Evolutionary conservation across 1,140 invertebrate genomes (phyloP).

Genomic region (Drosophila malerkotliana): DNA sequence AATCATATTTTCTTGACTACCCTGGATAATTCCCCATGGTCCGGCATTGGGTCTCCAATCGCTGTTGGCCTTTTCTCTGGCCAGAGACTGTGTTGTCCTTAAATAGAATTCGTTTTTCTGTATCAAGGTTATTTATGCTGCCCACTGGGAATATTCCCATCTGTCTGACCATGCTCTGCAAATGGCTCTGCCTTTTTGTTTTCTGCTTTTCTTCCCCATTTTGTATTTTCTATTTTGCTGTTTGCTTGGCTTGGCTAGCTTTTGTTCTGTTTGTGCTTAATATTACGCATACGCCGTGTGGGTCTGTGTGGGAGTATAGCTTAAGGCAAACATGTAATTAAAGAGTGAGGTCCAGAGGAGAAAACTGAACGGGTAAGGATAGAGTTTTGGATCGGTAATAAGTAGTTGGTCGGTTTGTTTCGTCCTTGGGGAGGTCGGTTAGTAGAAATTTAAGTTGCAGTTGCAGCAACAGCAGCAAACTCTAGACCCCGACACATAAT

Average conservation of each 20-base stretch:
- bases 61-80: constrained; percentile 2
- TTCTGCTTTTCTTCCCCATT: constrained; percentile 9
- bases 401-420: constrained; percentile 53
- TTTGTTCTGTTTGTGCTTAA: constrained; percentile 40
- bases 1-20: constrained; percentile 11
- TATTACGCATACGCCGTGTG: constrained; percentile 72
- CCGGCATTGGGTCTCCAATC: background rate
- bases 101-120: constrained; percentile 56
- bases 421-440: constrained; percentile 62
- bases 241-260: constrained; percentile 30
- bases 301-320: constrained; percentile 36
- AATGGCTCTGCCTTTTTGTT: constrained; percentile 14
- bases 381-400: constrained; percentile 54
- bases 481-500: constrained; percentile 21
- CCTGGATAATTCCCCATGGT: constrained; percentile 13
- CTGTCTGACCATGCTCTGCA: constrained; percentile 21
- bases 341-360: constrained; percentile 8
- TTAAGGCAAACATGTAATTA: constrained; percentile 60
- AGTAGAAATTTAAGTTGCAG: constrained; percentile 44
- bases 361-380: background rate
- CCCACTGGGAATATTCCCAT: constrained; percentile 34
- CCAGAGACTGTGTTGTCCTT: constrained; percentile 35
- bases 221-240: constrained; percentile 52
- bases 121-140: constrained; percentile 71
- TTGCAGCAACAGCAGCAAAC: constrained; percentile 25